A percentile compares a stretch with the other conserved stretches of the same genome.
These are phyloP conservation scores for Hyles euphorbiae DNA, from an alignment of 1,140 invertebrate species.

Conservation along the genomic window DNA sequence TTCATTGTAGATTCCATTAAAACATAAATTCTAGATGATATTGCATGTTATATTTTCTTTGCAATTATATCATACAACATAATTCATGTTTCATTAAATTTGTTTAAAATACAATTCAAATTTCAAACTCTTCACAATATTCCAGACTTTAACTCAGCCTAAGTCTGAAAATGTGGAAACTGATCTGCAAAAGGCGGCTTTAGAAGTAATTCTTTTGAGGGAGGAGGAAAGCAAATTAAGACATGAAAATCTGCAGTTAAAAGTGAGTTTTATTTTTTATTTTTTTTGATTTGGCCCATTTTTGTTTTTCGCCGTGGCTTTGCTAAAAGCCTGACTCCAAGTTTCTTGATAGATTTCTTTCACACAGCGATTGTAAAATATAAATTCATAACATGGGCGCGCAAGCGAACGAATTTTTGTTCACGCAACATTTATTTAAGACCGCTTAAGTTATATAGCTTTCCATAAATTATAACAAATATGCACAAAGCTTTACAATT, in stretches of 20 bases:
- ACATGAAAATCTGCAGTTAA: conserved; percentile 88
- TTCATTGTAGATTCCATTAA: neutral
- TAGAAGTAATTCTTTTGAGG: conserved; percentile 84
- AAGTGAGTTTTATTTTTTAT: conserved; percentile 75
- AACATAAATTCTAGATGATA: neutral
- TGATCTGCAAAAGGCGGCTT: conserved; percentile 81
- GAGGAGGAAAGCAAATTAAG: conserved; percentile 85
- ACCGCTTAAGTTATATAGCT: too few species aligned
- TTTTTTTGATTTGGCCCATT: conserved; percentile 2
- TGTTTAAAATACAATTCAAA: conserved; percentile 13
- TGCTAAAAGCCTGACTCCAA: too few species aligned
- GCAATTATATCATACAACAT: conserved; percentile 17
- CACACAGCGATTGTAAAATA: too few species aligned
- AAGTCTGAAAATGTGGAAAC: conserved; percentile 62
- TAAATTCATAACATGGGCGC: too few species aligned
- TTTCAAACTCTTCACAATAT: conserved; percentile 21
- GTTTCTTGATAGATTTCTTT: too few species aligned
- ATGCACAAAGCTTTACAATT: too few species aligned
- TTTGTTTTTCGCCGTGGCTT: neutral
- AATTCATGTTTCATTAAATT: conserved; percentile 10
- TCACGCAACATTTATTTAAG: too few species aligned
- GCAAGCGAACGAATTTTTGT: too few species aligned
- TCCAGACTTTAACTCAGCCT: conserved; percentile 44
- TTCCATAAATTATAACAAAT: too few species aligned
- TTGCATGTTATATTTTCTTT: conserved; percentile 43